Conservation (phyloP, 2,797 vertebrate genomes). For the Bradypus variegatus region DNA sequence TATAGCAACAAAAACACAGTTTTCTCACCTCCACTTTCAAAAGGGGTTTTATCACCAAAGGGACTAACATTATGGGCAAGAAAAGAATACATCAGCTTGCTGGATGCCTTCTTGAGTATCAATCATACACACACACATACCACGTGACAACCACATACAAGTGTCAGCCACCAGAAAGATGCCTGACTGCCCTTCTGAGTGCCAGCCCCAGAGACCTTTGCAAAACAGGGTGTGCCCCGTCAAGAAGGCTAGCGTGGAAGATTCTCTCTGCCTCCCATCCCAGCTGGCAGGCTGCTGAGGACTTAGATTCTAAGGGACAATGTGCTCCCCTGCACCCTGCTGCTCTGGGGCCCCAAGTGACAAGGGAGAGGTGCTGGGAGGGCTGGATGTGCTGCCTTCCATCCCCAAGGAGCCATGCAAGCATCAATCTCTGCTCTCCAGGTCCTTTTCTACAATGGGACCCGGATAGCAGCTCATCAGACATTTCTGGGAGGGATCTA, state of each 20-base stretch:
- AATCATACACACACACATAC: not conserved
- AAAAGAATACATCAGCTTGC: not conserved
- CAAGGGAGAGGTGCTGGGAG: not conserved
- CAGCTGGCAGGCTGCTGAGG: not conserved
- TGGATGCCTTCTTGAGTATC: not conserved
- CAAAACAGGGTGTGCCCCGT: not conserved
- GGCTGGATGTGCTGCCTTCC: not conserved
- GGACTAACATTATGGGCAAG: not conserved
- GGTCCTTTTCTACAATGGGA: not conserved
- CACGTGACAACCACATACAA: not conserved
- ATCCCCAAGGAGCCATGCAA: not conserved
- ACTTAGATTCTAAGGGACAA: not conserved
- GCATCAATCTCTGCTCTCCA: not conserved
- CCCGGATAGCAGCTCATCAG: conserved; percentile 9
- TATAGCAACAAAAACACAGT: not conserved
- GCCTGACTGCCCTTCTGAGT: not conserved
- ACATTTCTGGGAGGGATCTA: conserved; percentile 57
- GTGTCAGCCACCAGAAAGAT: not conserved
- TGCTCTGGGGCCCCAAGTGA: not conserved
- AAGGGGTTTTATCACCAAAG: conserved; percentile 2
- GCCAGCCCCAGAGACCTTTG: not conserved
- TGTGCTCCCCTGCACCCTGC: not conserved
- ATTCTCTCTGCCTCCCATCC: not conserved
- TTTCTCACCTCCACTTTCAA: not conserved
- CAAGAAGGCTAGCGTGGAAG: not conserved